Evolutionary conservation across 2,888 invertebrate genomes (phyloP), one percentile per base, ranked within the genome.

Genomic region (Dromius quadrimaculatus): DNA sequence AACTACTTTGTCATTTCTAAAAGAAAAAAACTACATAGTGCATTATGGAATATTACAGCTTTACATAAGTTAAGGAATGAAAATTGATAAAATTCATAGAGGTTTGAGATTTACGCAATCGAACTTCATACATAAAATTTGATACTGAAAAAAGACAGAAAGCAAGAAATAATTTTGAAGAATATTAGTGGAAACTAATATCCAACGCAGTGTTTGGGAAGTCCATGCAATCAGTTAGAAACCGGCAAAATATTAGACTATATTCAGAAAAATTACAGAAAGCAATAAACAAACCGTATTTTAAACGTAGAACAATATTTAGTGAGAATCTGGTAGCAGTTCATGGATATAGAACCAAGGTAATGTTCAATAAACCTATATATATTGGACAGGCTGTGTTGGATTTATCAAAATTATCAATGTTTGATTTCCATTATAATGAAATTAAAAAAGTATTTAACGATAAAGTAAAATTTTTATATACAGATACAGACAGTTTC

Each of bases 91-190:
- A n/a, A n/a, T n/a, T n/a, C n/a, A n/a, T 50, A 71, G 66, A 71
- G 66, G 63, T 50, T 63, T 72, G 47, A 63, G 70, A 71, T 71
- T 71, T 71, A 70, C 69, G 45, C 69, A 71, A 28, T 70, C 71
- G 62, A 45, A 71, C 62, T 71, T 71, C 61, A 71, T n/a, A n/a
- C n/a, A n/a, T n/a, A n/a, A n/a, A n/a, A n/a, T n/a, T n/a, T n/a
- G n/a, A n/a, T n/a, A n/a, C n/a, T n/a, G n/a, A n/a, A n/a, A n/a
- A n/a, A n/a, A n/a, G n/a, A n/a, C n/a, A n/a, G n/a, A n/a, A n/a
- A n/a, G n/a, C n/a, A n/a, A n/a, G n/a, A n/a, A n/a, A n/a, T n/a
- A n/a, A n/a, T n/a, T n/a, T n/a, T n/a, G 50, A 72, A 70, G 47
- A 41, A 45, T 23, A 68, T 68, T 68, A 59, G 20, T 68, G 68